A percentile compares a stretch with the other conserved stretches of the same genome.
These are phyloP conservation scores for Petromus typicus DNA, from an alignment of 2,113 vertebrate genomes.

Conservation along the genomic window DNA sequence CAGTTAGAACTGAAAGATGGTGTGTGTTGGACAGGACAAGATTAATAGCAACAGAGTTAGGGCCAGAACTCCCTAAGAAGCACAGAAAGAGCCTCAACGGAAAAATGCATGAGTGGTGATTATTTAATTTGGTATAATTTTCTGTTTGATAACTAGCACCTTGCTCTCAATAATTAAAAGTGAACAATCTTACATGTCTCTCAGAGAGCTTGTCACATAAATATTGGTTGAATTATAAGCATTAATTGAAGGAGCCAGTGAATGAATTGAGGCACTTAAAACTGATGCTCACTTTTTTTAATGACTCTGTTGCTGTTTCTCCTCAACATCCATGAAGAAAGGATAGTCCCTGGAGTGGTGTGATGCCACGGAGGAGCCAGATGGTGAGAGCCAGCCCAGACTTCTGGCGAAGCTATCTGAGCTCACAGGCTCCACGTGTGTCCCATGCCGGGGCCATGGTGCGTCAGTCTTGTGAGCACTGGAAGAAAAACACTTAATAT, in stretches of 20 bases:
- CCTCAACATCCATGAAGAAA: not conserved
- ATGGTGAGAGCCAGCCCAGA: too few species aligned
- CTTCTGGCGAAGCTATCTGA: too few species aligned
- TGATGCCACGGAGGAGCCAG: too few species aligned
- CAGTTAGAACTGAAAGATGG: not conserved
- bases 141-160: not conserved
- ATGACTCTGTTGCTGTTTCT: not conserved
- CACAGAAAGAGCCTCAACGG: not conserved
- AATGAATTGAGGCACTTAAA: slow-evolving; percentile 38
- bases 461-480: not conserved
- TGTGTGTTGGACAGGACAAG: not conserved
- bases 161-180: slow-evolving; percentile 50
- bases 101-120: not conserved
- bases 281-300: slow-evolving; percentile 28
- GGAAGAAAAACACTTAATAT: not conserved
- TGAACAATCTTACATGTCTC: not conserved
- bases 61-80: not conserved
- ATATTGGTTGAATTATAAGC: slow-evolving; percentile 33
- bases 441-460: not conserved
- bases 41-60: too few species aligned
- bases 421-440: too few species aligned
- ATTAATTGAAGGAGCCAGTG: slow-evolving; percentile 15
- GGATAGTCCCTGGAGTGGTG: not conserved
- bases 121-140: slow-evolving; percentile 29
- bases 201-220: not conserved